A percentile compares a stretch with the other conserved stretches of the same genome.
Evolutionary conservation across 2,797 vertebrate species (phyloP).

Genomic region (Pangasius larnaudii): DNA sequence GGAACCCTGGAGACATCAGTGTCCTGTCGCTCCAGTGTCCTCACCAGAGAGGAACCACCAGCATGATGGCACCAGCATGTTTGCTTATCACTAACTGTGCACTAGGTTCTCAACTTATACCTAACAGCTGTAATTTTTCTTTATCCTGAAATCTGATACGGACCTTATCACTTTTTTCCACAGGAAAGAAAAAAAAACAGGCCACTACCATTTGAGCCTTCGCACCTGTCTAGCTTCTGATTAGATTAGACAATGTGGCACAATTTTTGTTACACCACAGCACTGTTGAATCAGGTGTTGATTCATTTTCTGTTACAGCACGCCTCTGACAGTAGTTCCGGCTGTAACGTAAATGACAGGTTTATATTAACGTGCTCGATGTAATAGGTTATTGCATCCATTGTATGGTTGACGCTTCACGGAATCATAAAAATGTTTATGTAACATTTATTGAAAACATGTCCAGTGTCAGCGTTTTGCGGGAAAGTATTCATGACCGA

Average conservation of each 20-base stretch:
- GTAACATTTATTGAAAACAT: not conserved
- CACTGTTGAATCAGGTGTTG: not conserved
- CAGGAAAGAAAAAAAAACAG: not conserved
- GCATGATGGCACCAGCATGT: not conserved
- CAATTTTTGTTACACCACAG: not conserved
- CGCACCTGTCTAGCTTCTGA: not conserved
- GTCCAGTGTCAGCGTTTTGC: not conserved
- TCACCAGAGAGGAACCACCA: not conserved
- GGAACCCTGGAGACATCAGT: not conserved
- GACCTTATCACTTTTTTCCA: not conserved
- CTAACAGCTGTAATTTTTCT: slow-evolving; percentile 19
- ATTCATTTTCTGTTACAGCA: not conserved
- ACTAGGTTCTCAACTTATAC: not conserved
- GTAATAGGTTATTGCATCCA: not conserved
- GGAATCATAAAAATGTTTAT: too few relatives aligned
- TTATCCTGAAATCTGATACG: slow-evolving; percentile 11
- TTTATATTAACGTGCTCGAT: not conserved
- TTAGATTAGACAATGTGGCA: not conserved
- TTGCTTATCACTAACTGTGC: not conserved
- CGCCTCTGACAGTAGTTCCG: not conserved
- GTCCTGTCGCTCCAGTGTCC: not conserved
- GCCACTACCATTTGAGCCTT: not conserved
- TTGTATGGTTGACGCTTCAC: not conserved
- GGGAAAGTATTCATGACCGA: not conserved
- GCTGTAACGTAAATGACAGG: too few relatives aligned